Evolutionary conservation across 2,113 vertebrate genomes (phyloP), one percentile per base, ranked within the genome.

Genomic region (Hyperopisus bebe): DNA sequence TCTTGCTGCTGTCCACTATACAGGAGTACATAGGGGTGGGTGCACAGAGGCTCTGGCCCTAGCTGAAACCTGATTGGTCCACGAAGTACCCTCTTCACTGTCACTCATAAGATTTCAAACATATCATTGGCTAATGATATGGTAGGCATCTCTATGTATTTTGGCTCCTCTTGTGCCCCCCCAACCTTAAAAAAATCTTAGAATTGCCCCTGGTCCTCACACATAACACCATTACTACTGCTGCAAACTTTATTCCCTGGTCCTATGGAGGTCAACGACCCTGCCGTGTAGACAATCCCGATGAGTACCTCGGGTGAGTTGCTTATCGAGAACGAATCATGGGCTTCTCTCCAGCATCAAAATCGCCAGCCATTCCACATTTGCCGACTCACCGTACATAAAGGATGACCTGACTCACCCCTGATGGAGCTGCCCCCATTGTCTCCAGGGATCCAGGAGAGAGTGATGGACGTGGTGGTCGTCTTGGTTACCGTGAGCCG

Each of bases 401-500:
- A 83, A 46, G 5, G 19, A 10, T 47, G 44, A 44, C 21, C 13
- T 10, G 80, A 24, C 90, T 95, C 96, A 99, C 98, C 98, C 98
- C 98, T 94, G 87, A 99, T 99, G 66, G 98, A 99, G 89, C 98
- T 99, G 92, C 98, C 98, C 1, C 98, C 98, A 0, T 99, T 99
- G 94, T 99, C 98, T 77, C 98, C 98, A 3, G 98, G 98, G 91
- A 98, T 99, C 98, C 98, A 99, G 90, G 98, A 99, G 39, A 99
- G 97, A 3, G 98, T 98, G 87, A 99, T 99, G 35, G 98, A 99
- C n/a, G 97, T 99, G 87, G 97, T 98, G 2, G 98, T 99, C 1
- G 98, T 99, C 95, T 99, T 99, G 91, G 98, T 99, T 82, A 99
- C 98, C 0, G 98, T 99, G 89, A 99, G 97, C 89, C 98, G 97